A percentile compares a stretch with the other conserved stretches of the same genome.
Conservation (phyloP, 2,888 invertebrate genomes). For the Drosophila macrospina region DNA sequence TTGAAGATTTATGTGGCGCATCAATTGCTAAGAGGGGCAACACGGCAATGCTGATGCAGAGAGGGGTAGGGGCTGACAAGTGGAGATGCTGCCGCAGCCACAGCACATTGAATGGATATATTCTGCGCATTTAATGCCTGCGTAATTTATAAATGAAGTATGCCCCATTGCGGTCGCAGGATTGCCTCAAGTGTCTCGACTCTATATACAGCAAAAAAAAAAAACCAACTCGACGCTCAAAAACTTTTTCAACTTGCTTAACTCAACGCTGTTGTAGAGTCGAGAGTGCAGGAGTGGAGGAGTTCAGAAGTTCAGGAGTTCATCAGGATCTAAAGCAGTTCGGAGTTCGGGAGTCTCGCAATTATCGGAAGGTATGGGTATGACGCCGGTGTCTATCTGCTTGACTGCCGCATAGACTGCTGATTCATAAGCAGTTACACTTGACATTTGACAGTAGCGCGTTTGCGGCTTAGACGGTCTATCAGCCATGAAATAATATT, state of each 20-base stretch:
- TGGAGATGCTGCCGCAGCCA: constrained; percentile 16
- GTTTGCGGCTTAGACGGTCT: constrained; percentile 34
- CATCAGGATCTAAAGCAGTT: too few species aligned
- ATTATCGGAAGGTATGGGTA: constrained; percentile 4
- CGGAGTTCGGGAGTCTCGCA: neutral
- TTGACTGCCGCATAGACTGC: constrained; percentile 35
- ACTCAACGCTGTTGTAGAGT: neutral
- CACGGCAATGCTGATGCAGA: neutral
- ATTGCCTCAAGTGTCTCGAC: constrained; percentile 42
- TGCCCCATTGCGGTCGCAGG: constrained; percentile 52
- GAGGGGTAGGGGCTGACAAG: neutral
- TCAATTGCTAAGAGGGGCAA: constrained; percentile 60
- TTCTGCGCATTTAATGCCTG: constrained; percentile 76
- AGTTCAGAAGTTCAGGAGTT: too few species aligned
- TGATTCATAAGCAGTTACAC: constrained; percentile 36
- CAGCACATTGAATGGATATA: constrained; percentile 57
- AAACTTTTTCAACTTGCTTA: constrained; percentile 37
- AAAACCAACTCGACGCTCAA: constrained; percentile 24
- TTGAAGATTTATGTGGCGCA: constrained; percentile 76
- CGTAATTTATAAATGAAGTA: constrained; percentile 83
- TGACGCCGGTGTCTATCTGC: constrained; percentile 20
- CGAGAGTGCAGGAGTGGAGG: neutral
- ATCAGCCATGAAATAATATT: constrained; percentile 52
- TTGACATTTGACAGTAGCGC: constrained; percentile 52
- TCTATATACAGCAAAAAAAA: constrained; percentile 20